Evolutionary conservation across 2,888 invertebrate genomes (phyloP), one percentile per base, ranked within the genome.

Genomic region (Andrena fulva): DNA sequence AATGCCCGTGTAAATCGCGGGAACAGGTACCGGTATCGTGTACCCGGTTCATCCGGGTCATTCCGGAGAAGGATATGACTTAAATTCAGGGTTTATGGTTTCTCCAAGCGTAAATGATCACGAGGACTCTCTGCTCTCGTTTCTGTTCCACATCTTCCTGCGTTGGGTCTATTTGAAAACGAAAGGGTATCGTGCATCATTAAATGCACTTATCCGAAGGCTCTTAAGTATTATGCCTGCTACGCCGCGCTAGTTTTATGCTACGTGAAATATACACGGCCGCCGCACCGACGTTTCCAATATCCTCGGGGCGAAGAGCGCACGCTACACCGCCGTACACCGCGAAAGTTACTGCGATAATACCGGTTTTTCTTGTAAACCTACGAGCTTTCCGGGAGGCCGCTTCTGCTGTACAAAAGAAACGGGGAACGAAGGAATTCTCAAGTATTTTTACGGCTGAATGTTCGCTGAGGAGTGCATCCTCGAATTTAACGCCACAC

Each of bases 1-100:
- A 89, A 90, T 89, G 80, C 73, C 71, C 82, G 78, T 88, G 81
- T 86, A 90, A 89, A 89, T 84, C 89, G 85, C 77, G 82, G 77
- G 84, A 84, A 87, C 83, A 82, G 85, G 81, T 82, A 86, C 88
- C 71, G 76, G 85, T 82, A 85, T 82, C 85, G 87, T 78, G 72
- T 87, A 87, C 82, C 81, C 24, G 78, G 87, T 87, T 87, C 87
- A 85, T 87, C 85, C 87, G 81, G 82, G 75, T 85, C 80, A 80
- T 80, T 85, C 76, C 71, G 79, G 29, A 24, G 62, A 52, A 69
- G 85, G 80, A 81, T 87, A 83, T 59, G 77, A 72, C 80, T 82
- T 82, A 85, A 88, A 88, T 88, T 85, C 78, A 75, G 81, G 87
- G 85, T 88, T 88, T 87, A 88, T 77, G 81, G 80, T 83, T 80